Conservation (phyloP, 2,888 invertebrate species). For the Eretmocerus hayati region DNA sequence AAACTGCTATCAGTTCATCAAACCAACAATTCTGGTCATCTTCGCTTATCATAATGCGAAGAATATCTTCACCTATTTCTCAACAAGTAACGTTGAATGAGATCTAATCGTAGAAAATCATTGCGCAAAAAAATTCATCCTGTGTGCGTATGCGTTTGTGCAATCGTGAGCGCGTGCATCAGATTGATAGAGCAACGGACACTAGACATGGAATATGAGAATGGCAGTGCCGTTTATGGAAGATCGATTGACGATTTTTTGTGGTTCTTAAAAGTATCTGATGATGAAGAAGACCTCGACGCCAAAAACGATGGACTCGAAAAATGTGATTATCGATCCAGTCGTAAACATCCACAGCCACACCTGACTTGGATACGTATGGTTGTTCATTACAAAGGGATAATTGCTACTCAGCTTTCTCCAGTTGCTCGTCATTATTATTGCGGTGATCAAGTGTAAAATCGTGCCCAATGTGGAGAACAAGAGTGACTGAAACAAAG, state of each 20-base stretch:
- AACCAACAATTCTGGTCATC: too few species aligned
- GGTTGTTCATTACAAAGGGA: conserved; percentile 46
- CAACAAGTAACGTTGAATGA: too few species aligned
- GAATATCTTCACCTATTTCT: too few species aligned
- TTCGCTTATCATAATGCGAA: too few species aligned
- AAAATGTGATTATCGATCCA: conserved; percentile 58
- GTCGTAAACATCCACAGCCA: conserved; percentile 62
- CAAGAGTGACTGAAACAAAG: conserved; percentile 50
- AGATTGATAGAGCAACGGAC: not conserved
- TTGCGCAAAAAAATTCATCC: too few species aligned
- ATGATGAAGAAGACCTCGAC: conserved; percentile 58
- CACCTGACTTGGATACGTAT: conserved; percentile 57
- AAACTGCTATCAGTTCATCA: too few species aligned
- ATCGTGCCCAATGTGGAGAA: conserved; percentile 58
- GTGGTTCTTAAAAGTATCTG: conserved; percentile 42
- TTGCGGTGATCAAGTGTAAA: conserved; percentile 59
- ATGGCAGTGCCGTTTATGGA: too few species aligned
- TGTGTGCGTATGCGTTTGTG: not conserved
- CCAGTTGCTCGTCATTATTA: conserved; percentile 56
- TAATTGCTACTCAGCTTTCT: conserved; percentile 35
- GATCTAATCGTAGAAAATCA: too few species aligned
- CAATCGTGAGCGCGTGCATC: not conserved
- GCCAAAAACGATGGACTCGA: conserved; percentile 56
- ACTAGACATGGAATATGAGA: too few species aligned
- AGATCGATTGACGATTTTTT: too few species aligned